Evolutionary conservation across 1,140 invertebrate species (phyloP), one percentile per base, ranked within the genome.

Genomic region (Tetramorium simillimum): DNA sequence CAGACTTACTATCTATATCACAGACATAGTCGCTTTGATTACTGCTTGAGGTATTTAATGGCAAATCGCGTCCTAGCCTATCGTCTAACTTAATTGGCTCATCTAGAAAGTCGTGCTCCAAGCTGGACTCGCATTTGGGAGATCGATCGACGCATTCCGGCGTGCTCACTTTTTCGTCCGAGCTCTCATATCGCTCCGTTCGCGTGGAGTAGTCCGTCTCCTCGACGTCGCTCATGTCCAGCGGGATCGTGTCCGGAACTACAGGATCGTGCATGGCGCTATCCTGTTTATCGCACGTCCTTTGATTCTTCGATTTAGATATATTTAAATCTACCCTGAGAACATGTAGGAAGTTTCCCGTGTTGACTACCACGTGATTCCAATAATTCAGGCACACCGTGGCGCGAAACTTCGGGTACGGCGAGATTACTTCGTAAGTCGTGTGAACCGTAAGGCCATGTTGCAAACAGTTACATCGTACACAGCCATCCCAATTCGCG

Each of bases 391-490:
- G 93, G 89, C 96, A 96, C 16, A 97, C 95, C 24, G 95, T 92
- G 5, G 97, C 96, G 81, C 96, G 95, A 91, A 97, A 97, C 86
- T 95, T 94, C 4, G 97, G 97, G 93, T 96, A 97, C 9, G 97
- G 97, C 53, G 96, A 96, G 43, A 97, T 96, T 76, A 97, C 95
- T 91, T 97, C 96, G 92, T 97, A 97, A 40, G 96, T 96, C 21
- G 97, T 97, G 92, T 97, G 97, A 51, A 97, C 95, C 72, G 97
- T 97, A 56, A 97, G 95, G 87, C 97, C 96, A 93, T 97, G 97
- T 86, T 96, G 94, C 40, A 97, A 91, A 93, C 97, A 97, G 85
- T 95, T 96, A 70, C 96, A 95, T 10, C 96, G 92, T 0, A 96
- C 94, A 81, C 96, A 96, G 85, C 94, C 94, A 76, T 96, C 96